Base-by-base conservation (phyloP, 1,140 invertebrate genomes). In the Bombus waltoni region DNA sequence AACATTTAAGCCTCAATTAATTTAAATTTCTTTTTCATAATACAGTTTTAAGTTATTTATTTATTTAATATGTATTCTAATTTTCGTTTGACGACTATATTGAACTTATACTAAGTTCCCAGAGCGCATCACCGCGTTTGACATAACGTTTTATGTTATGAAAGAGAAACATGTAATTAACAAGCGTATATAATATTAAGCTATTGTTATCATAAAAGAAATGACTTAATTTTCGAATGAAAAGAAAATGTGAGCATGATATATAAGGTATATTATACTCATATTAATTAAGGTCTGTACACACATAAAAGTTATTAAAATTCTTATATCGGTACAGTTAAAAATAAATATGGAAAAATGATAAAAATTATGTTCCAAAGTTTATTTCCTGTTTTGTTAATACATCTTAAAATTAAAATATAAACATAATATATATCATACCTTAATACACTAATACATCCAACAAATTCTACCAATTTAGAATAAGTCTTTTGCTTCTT, bases 271-370 rank as follows among this genome's bases (percentile, higher is more conserved):
- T 89, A 88, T 79, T 82, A 85, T 90, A 90, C 84, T 90, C 80
- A 90, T 87, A 88, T 77, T 90, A 74, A 87, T 70, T 22, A 90
- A 86, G 65, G 40, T 90, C 70, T 90, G 81, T 65, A 83, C 81
- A 87, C 83, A 62, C 78, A 32, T 83, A 47, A 90, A 90, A 66
- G 68, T 88, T 90, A 87, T 90, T 90, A 86, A 85, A 89, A 89
- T 82, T 86, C 88, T 87, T 90, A 90, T 88, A 89, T 83, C 74
- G 65, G 71, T 89, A 88, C 83, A 75, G 80, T 88, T 83, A 88
- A 47, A 81, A 85, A 87, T 87, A 89, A 84, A 81, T 35, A 44
- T 42, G 18, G 13, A 53, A 57, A 47, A 83, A 62, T 59, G 9
- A 22, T 68, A 78, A 70, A n/a, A 57, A 74, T 72, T 13, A 68